Base-by-base conservation (phyloP, 1,140 invertebrate genomes). In the Matsumurasca onukii region DNA sequence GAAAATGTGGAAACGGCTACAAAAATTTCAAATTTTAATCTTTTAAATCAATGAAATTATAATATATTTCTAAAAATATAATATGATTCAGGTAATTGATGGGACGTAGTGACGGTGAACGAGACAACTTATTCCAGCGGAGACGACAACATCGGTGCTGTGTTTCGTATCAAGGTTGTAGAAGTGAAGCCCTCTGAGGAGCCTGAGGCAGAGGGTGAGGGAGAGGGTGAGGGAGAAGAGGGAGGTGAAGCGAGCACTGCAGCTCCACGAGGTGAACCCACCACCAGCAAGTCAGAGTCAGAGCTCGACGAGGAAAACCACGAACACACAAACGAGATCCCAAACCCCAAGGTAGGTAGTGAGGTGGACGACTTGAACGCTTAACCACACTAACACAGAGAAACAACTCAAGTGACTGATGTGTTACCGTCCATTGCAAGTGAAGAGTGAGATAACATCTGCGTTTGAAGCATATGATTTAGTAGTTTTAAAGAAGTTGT, bases 101-200 rank as follows among this genome's bases (percentile, higher is more conserved):
- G 83, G 84, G 83, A 85, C 72, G 79, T 82, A 34, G 82, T 86
- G 12, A 83, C 83, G 22, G 79, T 85, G 51, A 86, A 86, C 70
- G 82, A 86, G 71, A 86, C 85, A 0, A 81, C 80, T 13, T 85
- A 81, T 74, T 72, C 75, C 22, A 76, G 80, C 24, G 78, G 80
- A 20, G 77, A 80, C 63, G 80, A 80, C 17, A 74, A 79, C 39
- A 72, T 73, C 22, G 78, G 78, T 17, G 74, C 80, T 0, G 70
- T 82, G 62, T 81, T 83, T 73, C 82, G 82, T 71, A 76, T 86
- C 2, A 79, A 81, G 20, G 76, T 82, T 17, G 79, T 86, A 29
- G 82, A 85, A 67, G 78, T 86, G 0, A 77, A 81, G 69, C 84
- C 85, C 24, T 59, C 55, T 24, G 55, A 59, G 25, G 30, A 9